Conservation (phyloP, 1,140 invertebrate species). For the Diuraphis noxia region DNA sequence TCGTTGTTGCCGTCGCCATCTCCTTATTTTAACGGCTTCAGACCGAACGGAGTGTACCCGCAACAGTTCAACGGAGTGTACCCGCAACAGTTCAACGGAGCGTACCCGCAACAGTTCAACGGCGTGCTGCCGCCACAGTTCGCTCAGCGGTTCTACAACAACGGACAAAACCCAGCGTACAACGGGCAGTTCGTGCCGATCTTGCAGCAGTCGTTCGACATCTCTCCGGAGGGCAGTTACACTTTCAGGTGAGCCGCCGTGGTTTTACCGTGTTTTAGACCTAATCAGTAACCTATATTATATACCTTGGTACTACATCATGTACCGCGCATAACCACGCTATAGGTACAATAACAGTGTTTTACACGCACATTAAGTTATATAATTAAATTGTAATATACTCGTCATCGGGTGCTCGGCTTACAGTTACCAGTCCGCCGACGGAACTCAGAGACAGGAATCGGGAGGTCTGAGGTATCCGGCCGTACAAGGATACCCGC, state of each 20-base stretch:
- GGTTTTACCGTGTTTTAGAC: not conserved
- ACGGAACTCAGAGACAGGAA: constrained; percentile 57
- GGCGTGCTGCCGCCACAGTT: not conserved
- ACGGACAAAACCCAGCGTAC: constrained; percentile 41
- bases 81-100: not conserved
- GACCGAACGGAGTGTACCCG: not conserved
- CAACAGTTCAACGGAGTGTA: not conserved
- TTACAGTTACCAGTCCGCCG: constrained; percentile 57
- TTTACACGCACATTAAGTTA: not conserved
- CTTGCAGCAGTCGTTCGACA: constrained; percentile 57
- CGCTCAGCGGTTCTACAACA: not conserved
- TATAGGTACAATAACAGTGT: too few relatives aligned
- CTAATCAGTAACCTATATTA: too few relatives aligned
- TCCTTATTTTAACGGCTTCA: constrained; percentile 33
- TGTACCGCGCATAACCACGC: too few relatives aligned
- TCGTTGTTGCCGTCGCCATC: not conserved
- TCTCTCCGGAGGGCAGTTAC: constrained; percentile 59
- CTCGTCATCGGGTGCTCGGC: not conserved
- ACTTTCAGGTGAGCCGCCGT: constrained; percentile 56
- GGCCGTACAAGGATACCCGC: constrained; percentile 56
- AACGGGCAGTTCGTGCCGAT: constrained; percentile 58
- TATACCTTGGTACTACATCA: too few relatives aligned
- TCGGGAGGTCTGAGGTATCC: constrained; percentile 55
- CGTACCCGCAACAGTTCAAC: not conserved
- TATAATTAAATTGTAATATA: too few relatives aligned